Evolutionary conservation across 2,888 invertebrate genomes (phyloP).

Genomic region (Endomychus coccineus): DNA sequence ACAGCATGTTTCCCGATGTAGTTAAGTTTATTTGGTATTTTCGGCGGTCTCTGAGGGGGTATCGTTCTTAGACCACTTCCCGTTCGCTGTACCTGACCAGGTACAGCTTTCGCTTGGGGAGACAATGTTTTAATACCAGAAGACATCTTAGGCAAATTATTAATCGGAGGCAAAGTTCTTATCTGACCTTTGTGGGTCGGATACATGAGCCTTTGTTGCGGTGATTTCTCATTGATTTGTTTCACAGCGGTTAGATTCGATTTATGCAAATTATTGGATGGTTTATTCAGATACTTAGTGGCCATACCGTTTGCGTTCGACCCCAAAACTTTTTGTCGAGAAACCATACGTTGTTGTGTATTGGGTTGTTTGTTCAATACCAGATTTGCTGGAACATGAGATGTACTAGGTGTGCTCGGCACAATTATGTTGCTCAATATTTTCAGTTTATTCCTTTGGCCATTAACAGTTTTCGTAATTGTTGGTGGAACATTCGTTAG

Average conservation of each 20-base stretch:
- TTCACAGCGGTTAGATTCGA: conserved; percentile 22
- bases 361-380: conserved; percentile 33
- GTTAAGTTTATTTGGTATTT: conserved; percentile 39
- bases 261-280: conserved; percentile 25
- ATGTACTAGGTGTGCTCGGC: conserved; percentile 27
- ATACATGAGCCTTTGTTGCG: conserved; percentile 28
- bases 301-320: conserved; percentile 33
- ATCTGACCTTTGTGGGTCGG: conserved; percentile 39
- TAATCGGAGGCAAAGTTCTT: conserved; percentile 35
- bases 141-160: conserved; percentile 25
- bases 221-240: conserved; percentile 25
- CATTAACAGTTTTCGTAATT: conserved; percentile 31
- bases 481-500: conserved; percentile 11
- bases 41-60: conserved; percentile 39
- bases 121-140: conserved; percentile 37
- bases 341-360: conserved; percentile 28
- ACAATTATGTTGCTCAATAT: conserved; percentile 39
- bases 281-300: conserved; percentile 36
- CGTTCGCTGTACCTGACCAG: conserved; percentile 34
- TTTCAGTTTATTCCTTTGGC: conserved; percentile 42
- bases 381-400: conserved; percentile 30
- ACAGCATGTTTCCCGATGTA: conserved; percentile 44
- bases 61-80: conserved; percentile 39
- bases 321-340: conserved; percentile 36
- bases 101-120: conserved; percentile 32